A percentile compares a stretch with the other conserved stretches of the same genome.
Evolutionary conservation across 2,888 invertebrate genomes (phyloP).

Genomic region (Campopleginae sp.): DNA sequence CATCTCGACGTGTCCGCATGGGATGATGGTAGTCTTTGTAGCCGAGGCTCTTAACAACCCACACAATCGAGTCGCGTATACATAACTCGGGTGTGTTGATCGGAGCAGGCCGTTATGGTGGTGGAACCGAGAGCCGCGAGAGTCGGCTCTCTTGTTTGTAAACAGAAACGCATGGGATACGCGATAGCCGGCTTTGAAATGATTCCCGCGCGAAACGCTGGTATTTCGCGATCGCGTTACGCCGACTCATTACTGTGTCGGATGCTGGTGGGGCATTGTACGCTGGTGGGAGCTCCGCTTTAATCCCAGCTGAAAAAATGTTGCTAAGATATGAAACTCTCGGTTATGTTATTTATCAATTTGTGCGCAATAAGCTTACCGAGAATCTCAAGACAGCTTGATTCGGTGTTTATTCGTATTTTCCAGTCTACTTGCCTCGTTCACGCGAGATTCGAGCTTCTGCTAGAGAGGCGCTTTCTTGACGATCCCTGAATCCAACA

Average conservation of each 20-base stretch:
- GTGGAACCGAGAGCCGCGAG: slow-evolving; percentile 55
- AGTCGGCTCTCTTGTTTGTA: slow-evolving; percentile 77
- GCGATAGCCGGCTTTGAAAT: slow-evolving; percentile 55
- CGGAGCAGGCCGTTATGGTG: slow-evolving; percentile 46
- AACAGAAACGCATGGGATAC: slow-evolving; percentile 76
- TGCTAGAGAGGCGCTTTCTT: slow-evolving; percentile 24
- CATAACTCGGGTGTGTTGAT: slow-evolving; percentile 29
- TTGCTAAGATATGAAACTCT: slow-evolving; percentile 5
- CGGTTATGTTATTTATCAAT: slow-evolving; percentile 35
- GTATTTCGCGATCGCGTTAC: slow-evolving; percentile 57
- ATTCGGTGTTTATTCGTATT: slow-evolving; percentile 9
- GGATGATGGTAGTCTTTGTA: slow-evolving; percentile 28
- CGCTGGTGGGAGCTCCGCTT: slow-evolving; percentile 19
- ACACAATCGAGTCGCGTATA: slow-evolving; percentile 1
- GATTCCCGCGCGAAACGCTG: slow-evolving; percentile 46
- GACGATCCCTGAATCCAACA: slow-evolving; percentile 56
- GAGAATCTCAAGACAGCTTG: slow-evolving; percentile 1
- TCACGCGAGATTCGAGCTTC: slow-evolving; percentile 28
- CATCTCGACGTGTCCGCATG: slow-evolving; percentile 2
- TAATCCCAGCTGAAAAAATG: slow-evolving; percentile 4
- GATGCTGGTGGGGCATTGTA: slow-evolving; percentile 29
- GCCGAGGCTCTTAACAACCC: neutral
- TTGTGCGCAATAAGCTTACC: slow-evolving; percentile 12
- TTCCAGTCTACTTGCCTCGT: slow-evolving; percentile 22
- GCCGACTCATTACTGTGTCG: slow-evolving; percentile 46